Evolutionary conservation across 2,888 invertebrate species (phyloP), one percentile per base, ranked within the genome.

Genomic region (Iphiclides podalirius): DNA sequence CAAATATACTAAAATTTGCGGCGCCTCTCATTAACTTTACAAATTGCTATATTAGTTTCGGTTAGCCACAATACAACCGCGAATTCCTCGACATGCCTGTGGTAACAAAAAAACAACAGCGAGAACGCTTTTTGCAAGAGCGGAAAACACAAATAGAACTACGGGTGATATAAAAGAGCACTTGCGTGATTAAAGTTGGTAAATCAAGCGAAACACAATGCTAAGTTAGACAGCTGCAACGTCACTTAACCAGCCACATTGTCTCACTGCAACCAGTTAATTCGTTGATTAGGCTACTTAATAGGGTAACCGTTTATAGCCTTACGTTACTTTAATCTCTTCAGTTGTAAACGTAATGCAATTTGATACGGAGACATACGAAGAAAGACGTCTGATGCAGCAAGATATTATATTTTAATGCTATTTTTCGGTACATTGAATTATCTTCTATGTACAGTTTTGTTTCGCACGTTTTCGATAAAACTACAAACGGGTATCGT

Each of bases 191-290:
- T 13, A 39, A 43, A 47, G 17, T 38, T 23, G 12, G 40, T 35
- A 44, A 39, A 52, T 39, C 17, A 13, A 49, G 20, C 38, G 37
- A 44, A 48, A 45, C 33, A 26, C 6, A 12, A 34, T 23, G 35
- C 38, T 50, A 50, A 50, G 28, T 45, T 51, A 59, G 63, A 57
- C 70, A 70, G 67, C 68, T 70, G 70, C 62, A 52, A 43, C 53
- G 55, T 56, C 53, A 63, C 57, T 53, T 37, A 42, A 41, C 38
- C 47, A 53, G 34, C 39, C 47, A 44, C 55, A 60, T 57, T 58
- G 58, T 59, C 44, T 28, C 31, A 17, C 9, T 16, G 38, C 34
- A 39, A 26, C 31, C 4, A 11, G 40, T 11, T 31, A 31, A 31
- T 28, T n/a, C 9, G 28, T 45, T 45, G 13, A 49, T 49, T 44